phyloP scores from a whole-genome alignment of 2,113 vertebrate genomes.

The Colius striatus region DNA sequence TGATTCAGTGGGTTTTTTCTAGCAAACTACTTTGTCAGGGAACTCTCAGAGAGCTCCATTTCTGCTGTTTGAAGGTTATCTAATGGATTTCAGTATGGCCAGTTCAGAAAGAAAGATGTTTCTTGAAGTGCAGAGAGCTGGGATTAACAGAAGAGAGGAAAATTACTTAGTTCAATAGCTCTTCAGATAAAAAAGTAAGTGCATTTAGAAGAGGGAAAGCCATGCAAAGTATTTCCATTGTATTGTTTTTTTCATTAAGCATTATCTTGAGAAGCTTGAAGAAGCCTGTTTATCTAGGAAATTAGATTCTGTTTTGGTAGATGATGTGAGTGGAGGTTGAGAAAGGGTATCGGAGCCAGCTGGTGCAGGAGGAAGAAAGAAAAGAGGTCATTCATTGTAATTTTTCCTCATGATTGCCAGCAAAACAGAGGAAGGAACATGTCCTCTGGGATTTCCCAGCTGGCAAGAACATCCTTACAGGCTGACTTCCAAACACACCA shows the following conservation, averaged over 20 bases:
- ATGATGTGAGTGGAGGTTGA: not conserved
- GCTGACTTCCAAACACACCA: constrained; percentile 14
- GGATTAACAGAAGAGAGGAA: not conserved
- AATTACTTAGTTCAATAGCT: not conserved
- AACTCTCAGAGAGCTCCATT: not conserved
- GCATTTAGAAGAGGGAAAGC: not conserved
- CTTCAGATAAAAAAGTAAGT: not conserved
- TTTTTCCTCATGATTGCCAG: constrained; percentile 28
- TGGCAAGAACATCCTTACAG: constrained; percentile 20
- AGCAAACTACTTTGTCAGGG: not conserved
- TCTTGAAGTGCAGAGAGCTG: not conserved
- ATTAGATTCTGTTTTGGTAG: constrained; percentile 11
- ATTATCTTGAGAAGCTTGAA: not conserved
- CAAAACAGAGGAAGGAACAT: constrained; percentile 7
- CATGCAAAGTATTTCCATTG: not conserved
- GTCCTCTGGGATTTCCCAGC: constrained; percentile 40
- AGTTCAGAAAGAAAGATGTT: not conserved
- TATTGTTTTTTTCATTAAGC: not conserved
- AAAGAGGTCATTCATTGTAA: constrained; percentile 4
- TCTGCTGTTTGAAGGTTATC: not conserved
- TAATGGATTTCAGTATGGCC: not conserved
- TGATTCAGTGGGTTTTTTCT: not conserved
- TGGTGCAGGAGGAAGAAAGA: not conserved
- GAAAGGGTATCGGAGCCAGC: not conserved
- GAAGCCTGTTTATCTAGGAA: constrained; percentile 2